Evolutionary conservation across 2,797 vertebrate species (phyloP).

Genomic region (Channa striata): DNA sequence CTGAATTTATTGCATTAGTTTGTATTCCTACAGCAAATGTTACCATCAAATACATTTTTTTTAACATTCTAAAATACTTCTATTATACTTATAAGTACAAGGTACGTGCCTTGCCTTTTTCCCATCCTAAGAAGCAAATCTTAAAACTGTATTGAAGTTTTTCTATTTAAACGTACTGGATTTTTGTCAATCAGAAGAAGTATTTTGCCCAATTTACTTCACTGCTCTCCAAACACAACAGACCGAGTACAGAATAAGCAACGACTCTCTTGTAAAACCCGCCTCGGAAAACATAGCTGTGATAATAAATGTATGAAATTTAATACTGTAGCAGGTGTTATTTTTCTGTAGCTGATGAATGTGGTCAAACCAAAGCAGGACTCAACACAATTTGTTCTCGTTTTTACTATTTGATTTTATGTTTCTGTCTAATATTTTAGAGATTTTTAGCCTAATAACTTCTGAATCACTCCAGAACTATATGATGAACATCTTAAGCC

Average conservation of each 20-base stretch:
- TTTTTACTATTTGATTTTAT: too few relatives aligned
- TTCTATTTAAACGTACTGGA: neutral
- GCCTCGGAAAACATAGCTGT: neutral
- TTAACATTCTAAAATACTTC: constrained; percentile 54
- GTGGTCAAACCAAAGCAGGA: neutral
- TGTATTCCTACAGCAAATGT: constrained; percentile 68
- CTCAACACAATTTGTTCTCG: neutral
- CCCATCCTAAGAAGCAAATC: constrained; percentile 83
- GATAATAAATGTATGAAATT: constrained; percentile 29
- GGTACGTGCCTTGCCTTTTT: constrained; percentile 82
- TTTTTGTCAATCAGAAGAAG: neutral
- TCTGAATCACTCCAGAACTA: neutral
- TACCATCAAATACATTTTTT: constrained; percentile 57
- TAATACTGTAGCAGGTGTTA: neutral
- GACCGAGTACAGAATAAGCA: neutral
- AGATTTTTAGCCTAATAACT: neutral
- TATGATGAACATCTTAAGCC: neutral
- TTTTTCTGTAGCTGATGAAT: constrained; percentile 6
- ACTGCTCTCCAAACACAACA: neutral
- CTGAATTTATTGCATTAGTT: constrained; percentile 78
- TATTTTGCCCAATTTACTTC: neutral
- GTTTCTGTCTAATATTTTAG: neutral
- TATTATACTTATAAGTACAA: constrained; percentile 43
- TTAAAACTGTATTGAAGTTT: constrained; percentile 54
- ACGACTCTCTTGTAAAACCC: neutral